A percentile compares a stretch with the other conserved stretches of the same genome.
Conservation (phyloP, 2,113 vertebrate species). For the Tor tambroides region DNA sequence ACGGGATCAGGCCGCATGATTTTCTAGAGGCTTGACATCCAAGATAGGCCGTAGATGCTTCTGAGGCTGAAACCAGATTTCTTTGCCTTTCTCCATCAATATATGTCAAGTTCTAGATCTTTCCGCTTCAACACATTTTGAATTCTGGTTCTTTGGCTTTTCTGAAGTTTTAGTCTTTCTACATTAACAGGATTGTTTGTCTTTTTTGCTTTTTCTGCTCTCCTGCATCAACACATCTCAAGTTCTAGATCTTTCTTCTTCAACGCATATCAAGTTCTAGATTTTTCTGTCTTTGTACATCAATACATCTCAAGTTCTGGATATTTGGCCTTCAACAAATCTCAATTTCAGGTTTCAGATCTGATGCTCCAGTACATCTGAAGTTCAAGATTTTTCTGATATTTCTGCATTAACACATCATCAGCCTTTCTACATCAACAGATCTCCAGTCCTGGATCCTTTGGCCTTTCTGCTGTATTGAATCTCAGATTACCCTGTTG, state of each 20-base stretch:
- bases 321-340: not conserved
- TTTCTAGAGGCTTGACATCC: slow-evolving; percentile 1
- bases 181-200: not conserved
- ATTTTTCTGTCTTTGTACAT: not conserved
- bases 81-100: not conserved
- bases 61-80: not conserved
- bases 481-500: no score
- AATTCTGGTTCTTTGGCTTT: not conserved
- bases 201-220: not conserved
- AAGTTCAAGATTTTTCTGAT: not conserved
- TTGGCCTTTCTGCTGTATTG: not conserved
- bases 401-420: not conserved
- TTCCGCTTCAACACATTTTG: not conserved
- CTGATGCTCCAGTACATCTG: not conserved
- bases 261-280: not conserved
- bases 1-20: not conserved
- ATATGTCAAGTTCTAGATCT: not conserved
- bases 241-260: not conserved
- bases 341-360: not conserved
- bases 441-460: not conserved
- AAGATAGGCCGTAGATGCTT: not conserved
- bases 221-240: not conserved
- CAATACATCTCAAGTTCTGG: not conserved
- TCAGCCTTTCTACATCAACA: not conserved
- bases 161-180: not conserved